Percentiles rank a stretch among this genome's conserved stretches.
phyloP scores from a whole-genome alignment of 2,113 vertebrate species.

The Corynorhinus townsendii region DNA sequence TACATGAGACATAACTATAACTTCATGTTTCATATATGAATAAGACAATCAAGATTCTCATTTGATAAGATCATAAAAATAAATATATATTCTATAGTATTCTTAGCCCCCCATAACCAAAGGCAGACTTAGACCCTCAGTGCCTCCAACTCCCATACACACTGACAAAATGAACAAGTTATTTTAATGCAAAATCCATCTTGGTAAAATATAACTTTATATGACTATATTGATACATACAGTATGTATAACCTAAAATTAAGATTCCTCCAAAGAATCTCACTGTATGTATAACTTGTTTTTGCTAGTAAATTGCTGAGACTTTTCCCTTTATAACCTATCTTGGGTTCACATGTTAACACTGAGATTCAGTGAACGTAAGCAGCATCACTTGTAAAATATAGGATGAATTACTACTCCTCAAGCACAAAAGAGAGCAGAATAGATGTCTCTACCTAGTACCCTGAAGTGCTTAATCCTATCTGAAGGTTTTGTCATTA shows the following conservation, averaged over 20 bases:
- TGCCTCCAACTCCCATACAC: neutral
- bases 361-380: neutral
- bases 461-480: neutral
- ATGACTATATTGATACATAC: neutral
- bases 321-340: neutral
- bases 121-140: neutral
- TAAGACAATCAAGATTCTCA: neutral
- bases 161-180: neutral
- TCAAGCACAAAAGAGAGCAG: neutral
- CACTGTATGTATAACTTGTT: neutral
- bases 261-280: neutral
- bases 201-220: neutral
- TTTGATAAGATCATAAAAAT: neutral
- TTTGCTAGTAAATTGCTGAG: neutral
- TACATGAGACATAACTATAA: neutral
- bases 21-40: neutral
- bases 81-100: neutral
- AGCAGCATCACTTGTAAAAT: neutral
- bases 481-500: neutral
- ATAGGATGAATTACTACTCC: neutral
- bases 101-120: neutral
- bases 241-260: neutral
- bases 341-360: neutral
- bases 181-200: neutral
- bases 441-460: neutral